Conservation (phyloP, 1,140 invertebrate species). For the Daktulosphaira vitifoliae region DNA sequence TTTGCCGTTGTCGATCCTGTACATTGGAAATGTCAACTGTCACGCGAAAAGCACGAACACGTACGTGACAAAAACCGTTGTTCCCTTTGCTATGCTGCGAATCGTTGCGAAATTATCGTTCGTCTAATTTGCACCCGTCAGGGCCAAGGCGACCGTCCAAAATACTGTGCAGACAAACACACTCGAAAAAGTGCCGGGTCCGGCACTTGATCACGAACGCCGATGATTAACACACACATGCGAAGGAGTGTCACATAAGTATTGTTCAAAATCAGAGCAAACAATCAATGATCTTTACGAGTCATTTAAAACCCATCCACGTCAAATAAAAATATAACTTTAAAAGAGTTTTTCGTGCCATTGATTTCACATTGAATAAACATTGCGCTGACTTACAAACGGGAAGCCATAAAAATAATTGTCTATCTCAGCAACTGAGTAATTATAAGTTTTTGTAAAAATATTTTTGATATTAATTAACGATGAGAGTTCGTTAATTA, state of each 20-base stretch:
- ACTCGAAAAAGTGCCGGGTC: conserved; percentile 3
- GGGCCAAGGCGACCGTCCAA: not conserved
- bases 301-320: too few species aligned
- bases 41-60: conserved; percentile 28
- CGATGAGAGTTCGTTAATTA: too few species aligned
- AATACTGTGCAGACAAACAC: not conserved
- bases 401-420: too few species aligned
- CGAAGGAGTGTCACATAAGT: not conserved
- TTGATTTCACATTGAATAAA: too few species aligned
- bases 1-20: not conserved
- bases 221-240: not conserved
- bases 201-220: conserved; percentile 26
- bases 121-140: conserved; percentile 18
- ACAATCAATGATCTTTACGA: too few species aligned
- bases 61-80: conserved; percentile 30
- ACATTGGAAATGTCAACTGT: conserved; percentile 22
- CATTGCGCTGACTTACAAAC: too few species aligned
- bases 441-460: too few species aligned
- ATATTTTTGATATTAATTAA: too few species aligned
- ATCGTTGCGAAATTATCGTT: conserved; percentile 30
- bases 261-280: not conserved
- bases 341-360: too few species aligned
- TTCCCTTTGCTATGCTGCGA: conserved; percentile 4
- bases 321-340: too few species aligned
- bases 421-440: too few species aligned